A percentile compares a stretch with the other conserved stretches of the same genome.
These are phyloP conservation scores for Balaeniceps rex DNA, from an alignment of 2,113 vertebrate species.

Conservation along the genomic window DNA sequence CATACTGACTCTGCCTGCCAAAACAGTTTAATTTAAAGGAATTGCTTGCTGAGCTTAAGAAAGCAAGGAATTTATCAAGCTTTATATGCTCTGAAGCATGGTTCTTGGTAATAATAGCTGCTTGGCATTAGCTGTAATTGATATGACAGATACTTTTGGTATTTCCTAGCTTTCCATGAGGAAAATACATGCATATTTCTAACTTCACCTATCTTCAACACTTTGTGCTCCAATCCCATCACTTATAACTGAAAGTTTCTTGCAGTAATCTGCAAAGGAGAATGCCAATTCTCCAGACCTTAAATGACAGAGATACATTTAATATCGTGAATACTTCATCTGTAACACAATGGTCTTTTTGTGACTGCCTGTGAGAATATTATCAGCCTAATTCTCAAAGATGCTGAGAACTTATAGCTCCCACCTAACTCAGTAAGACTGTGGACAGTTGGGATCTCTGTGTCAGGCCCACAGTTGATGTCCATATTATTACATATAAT, in stretches of 20 bases:
- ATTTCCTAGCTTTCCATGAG: not conserved
- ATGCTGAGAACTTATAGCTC: not conserved
- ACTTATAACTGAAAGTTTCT: not conserved
- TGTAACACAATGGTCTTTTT: not conserved
- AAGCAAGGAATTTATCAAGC: not conserved
- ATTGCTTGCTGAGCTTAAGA: not conserved
- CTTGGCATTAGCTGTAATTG: not conserved
- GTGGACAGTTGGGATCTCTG: not conserved
- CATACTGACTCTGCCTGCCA: not conserved
- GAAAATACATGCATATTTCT: not conserved
- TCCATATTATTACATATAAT: not conserved
- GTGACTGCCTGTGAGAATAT: not conserved
- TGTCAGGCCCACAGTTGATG: not conserved
- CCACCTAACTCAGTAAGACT: not conserved
- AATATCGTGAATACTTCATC: not conserved
- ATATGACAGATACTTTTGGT: not conserved
- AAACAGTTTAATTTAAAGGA: not conserved
- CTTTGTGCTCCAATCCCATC: not conserved
- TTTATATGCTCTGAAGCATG: not conserved
- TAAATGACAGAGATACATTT: not conserved
- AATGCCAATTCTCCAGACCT: not conserved
- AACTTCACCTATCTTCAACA: not conserved
- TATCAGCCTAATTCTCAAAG: not conserved
- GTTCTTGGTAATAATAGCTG: not conserved
- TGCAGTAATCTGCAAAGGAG: not conserved